These are phyloP conservation scores for Drosophila kanapiae DNA, from an alignment of 1,140 invertebrate genomes.

Conservation along the genomic window DNA sequence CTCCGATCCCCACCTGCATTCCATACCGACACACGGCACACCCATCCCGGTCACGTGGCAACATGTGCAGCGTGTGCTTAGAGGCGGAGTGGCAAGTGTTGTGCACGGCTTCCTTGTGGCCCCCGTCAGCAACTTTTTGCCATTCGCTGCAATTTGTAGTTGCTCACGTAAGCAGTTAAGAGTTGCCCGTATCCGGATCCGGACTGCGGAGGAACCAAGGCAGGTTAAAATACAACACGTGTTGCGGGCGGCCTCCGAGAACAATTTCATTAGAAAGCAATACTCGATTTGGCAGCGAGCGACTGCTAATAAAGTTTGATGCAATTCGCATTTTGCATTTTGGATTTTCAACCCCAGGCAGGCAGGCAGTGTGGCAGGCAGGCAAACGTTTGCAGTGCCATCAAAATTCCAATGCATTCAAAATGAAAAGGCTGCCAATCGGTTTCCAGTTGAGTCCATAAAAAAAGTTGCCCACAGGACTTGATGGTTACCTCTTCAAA, in stretches of 20 bases:
- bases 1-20: neutral
- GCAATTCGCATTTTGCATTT: constrained; percentile 48
- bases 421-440: constrained; percentile 56
- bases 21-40: neutral
- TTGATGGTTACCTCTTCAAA: constrained; percentile 11
- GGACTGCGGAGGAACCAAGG: constrained; percentile 9
- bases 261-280: constrained; percentile 44
- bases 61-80: constrained; percentile 56
- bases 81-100: constrained; percentile 48
- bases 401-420: constrained; percentile 63
- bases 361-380: constrained; percentile 22
- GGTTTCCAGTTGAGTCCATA: constrained; percentile 5
- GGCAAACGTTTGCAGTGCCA: constrained; percentile 27
- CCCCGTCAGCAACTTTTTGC: constrained; percentile 57
- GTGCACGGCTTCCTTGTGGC: constrained; percentile 26
- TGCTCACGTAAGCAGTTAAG: constrained; percentile 68
- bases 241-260: constrained; percentile 18
- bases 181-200: constrained; percentile 30
- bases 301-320: constrained; percentile 47
- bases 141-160: constrained; percentile 57
- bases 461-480: constrained; percentile 15
- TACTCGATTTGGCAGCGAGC: constrained; percentile 26
- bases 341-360: constrained; percentile 1
- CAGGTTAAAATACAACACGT: constrained; percentile 44
- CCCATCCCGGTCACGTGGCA: constrained; percentile 54